A percentile compares a stretch with the other conserved stretches of the same genome.
Evolutionary conservation across 53 echinoderm and acorn worm species (phyloP).

Genomic region (Antedon mediterranea): DNA sequence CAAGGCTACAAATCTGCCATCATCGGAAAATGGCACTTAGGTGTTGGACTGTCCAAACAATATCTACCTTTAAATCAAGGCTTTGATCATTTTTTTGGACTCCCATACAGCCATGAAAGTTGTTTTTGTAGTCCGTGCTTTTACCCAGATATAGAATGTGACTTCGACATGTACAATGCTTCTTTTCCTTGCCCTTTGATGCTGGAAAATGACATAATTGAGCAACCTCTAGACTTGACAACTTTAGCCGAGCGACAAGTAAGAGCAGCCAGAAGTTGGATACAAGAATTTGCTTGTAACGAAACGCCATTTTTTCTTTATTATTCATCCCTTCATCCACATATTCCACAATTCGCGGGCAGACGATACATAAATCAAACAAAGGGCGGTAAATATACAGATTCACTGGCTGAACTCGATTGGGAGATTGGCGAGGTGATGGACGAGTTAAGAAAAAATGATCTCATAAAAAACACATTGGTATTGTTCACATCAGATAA

Average conservation of each 20-base stretch:
- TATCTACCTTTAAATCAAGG: conserved; percentile 28
- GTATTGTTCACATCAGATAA: conserved; percentile 30
- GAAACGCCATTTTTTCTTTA: neutral
- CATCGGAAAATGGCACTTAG: conserved; percentile 36
- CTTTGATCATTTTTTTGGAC: conserved; percentile 25
- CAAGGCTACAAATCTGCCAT: conserved; percentile 18
- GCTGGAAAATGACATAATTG: conserved; percentile 22
- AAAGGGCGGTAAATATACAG: neutral
- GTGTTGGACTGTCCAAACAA: conserved; percentile 14
- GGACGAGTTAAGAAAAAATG: conserved; percentile 14
- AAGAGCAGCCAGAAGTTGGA: conserved; percentile 6
- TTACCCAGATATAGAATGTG: too few species aligned
- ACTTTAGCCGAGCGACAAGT: conserved; percentile 19
- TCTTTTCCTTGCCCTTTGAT: conserved; percentile 28
- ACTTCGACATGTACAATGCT: too few species aligned
- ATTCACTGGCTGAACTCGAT: neutral
- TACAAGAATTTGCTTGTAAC: neutral
- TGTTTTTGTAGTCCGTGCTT: conserved; percentile 19
- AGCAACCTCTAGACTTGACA: conserved; percentile 30
- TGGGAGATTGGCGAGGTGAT: conserved; percentile 18
- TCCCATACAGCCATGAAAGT: conserved; percentile 26
- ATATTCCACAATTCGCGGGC: neutral
- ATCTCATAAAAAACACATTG: conserved; percentile 16
- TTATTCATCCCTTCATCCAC: neutral
- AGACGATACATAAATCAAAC: neutral